Base-by-base conservation (phyloP, 2,797 vertebrate genomes). In the Anguilla obscura region DNA sequence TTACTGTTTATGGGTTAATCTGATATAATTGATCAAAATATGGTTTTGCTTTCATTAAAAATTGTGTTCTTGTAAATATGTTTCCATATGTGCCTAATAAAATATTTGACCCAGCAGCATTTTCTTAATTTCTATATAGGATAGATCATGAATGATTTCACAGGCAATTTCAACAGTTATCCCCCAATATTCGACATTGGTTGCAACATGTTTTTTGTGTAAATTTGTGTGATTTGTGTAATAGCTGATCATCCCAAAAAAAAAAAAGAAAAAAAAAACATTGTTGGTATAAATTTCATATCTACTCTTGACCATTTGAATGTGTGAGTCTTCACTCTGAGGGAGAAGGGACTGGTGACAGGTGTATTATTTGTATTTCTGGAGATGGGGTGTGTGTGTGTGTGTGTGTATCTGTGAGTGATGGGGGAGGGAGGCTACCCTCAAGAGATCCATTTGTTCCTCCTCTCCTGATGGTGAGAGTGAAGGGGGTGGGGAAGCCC, bases 361-460 rank as follows among this genome's bases (percentile, higher is more conserved):
- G 63, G 24, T 69, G 63, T 69, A 69, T n/a, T 69, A 69, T 69
- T 69, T 69, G 63, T 69, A 69, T 69, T 69, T 69, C 24, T 69
- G 63, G 27, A 27, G 63, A 69, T 69, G 24, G n/a, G 63, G 63
- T 24, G 27, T 58, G 56, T 58, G 14, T 58, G 56, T 56, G 54
- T 52, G 10, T 52, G 50, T 52, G 50, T 52, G 50, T 58, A 14
- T 58, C 3, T 58, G 14, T 58, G 56, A 16, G 24, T 5, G 63
- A 27, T 69, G 63, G 63, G 63, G 63, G 63, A 66, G 63, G 63
- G 63, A 66, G 63, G 30, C 30, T 30, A 74, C n/a, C 30, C n/a
- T 74, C 30, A 33, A 33, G 30, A 74, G 69, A 74, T 33, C 69
- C 1, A 33, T 74, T 74, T 74, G 69, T 74, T 74, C 30, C 30